A percentile compares a stretch with the other conserved stretches of the same genome.
Evolutionary conservation across 2,888 invertebrate genomes (phyloP).

Genomic region (Gisinianus flammeolus): DNA sequence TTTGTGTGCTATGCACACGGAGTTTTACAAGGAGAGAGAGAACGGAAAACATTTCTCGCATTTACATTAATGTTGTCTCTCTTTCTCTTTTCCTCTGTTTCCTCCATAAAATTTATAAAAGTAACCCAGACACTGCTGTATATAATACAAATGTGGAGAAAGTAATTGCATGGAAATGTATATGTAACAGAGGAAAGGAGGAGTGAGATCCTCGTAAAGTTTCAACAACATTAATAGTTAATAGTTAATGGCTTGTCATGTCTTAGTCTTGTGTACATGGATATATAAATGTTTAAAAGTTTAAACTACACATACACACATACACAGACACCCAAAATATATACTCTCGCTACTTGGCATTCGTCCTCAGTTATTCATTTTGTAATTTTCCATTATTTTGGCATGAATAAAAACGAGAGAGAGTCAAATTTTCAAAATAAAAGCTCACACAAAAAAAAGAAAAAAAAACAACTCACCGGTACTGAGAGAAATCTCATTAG

Average conservation of each 20-base stretch:
- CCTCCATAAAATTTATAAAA: not conserved
- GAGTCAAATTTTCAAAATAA: too few relatives aligned
- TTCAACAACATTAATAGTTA: not conserved
- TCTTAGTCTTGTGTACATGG: too few relatives aligned
- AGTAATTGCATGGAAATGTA: too few relatives aligned
- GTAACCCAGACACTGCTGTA: not conserved
- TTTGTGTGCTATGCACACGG: not conserved
- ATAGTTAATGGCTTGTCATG: not conserved
- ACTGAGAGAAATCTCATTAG: conserved; percentile 92
- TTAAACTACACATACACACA: too few relatives aligned
- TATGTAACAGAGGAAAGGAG: not conserved
- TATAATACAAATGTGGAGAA: not conserved
- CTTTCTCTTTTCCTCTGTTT: not conserved
- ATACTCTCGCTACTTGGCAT: too few relatives aligned
- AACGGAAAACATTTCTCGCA: not conserved
- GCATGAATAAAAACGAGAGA: too few relatives aligned
- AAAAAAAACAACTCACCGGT: too few relatives aligned
- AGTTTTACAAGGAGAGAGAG: not conserved
- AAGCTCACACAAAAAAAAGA: too few relatives aligned
- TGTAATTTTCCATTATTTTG: too few relatives aligned
- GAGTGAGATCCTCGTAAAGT: not conserved
- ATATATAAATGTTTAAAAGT: too few relatives aligned
- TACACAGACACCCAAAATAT: too few relatives aligned
- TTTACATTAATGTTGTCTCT: conserved; percentile 3
- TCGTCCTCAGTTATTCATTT: too few relatives aligned